Evolutionary conservation across 2,888 invertebrate genomes (phyloP).

Genomic region (Aphrophora alni): DNA sequence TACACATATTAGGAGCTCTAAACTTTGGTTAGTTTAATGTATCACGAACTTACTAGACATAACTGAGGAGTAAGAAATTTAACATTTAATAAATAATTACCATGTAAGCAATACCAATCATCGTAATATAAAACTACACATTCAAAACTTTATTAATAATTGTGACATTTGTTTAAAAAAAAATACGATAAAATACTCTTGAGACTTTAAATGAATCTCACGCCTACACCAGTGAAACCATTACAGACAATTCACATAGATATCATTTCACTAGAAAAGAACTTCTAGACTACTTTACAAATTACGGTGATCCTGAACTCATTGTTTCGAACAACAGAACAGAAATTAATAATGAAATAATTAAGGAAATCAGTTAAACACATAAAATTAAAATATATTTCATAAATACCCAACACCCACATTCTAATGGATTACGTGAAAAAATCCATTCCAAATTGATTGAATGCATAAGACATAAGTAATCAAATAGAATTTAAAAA

Average conservation of each 20-base stretch:
- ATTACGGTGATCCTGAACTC: neutral
- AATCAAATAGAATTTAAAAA: neutral
- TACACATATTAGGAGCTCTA: neutral
- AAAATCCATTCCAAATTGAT: neutral
- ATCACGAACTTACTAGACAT: neutral
- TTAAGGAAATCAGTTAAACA: neutral
- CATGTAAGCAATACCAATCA: neutral
- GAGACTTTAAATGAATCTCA: neutral
- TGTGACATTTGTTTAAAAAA: neutral
- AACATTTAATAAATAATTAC: neutral
- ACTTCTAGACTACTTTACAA: neutral
- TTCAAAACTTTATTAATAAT: neutral
- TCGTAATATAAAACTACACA: neutral
- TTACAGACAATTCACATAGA: neutral
- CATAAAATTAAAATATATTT: neutral
- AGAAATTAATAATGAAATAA: neutral
- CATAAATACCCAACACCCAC: neutral
- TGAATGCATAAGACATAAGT: too few relatives aligned
- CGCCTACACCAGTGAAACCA: neutral
- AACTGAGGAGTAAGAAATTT: neutral
- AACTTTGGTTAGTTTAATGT: neutral
- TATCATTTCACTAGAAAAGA: neutral
- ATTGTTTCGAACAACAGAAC: neutral
- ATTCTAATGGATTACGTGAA: neutral
- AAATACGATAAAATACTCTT: neutral